A percentile compares a stretch with the other conserved stretches of the same genome.
Conservation (phyloP, 2,888 invertebrate genomes). For the Caenorhabditis sp. region DNA sequence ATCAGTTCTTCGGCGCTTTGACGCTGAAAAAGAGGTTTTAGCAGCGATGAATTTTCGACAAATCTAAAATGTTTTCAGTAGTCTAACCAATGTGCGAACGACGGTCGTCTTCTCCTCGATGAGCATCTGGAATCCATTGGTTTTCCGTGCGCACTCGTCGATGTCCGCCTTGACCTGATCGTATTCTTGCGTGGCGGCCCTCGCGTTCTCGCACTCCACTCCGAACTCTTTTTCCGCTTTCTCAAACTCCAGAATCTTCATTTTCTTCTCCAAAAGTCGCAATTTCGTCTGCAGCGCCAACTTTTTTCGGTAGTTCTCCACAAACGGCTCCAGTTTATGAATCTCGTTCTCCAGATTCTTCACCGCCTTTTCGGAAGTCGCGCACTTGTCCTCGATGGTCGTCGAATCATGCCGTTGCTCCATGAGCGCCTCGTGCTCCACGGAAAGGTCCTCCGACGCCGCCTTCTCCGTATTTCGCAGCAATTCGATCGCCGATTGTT, state of each 20-base stretch:
- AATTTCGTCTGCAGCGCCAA: conserved; percentile 57
- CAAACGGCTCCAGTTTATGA: conserved; percentile 56
- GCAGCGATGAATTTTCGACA: too few relatives aligned
- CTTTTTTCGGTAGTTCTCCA: conserved; percentile 66
- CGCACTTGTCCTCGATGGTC: conserved; percentile 44
- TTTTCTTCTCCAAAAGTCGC: conserved; percentile 54
- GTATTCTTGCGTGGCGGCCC: conserved; percentile 13
- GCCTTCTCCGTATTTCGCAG: conserved; percentile 87
- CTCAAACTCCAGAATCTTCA: conserved; percentile 47
- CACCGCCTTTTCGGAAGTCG: conserved; percentile 23
- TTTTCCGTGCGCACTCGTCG: neutral
- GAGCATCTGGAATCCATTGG: too few relatives aligned
- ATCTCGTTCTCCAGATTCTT: conserved; percentile 45
- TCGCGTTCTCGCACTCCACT: conserved; percentile 68
- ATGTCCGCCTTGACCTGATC: conserved; percentile 64
- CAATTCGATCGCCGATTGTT: conserved; percentile 88
- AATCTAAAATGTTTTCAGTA: too few relatives aligned
- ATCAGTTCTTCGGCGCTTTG: too few relatives aligned
- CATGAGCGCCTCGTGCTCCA: conserved; percentile 57
- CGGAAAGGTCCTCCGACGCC: conserved; percentile 56
- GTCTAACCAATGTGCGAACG: too few relatives aligned
- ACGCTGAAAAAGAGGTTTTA: too few relatives aligned
- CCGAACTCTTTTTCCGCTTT: conserved; percentile 2
- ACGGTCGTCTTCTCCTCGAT: neutral
- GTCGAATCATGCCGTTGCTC: conserved; percentile 51